These are phyloP conservation scores for human DNA, from an alignment of 2,113 vertebrate species.

Conservation along the genomic window DNA sequence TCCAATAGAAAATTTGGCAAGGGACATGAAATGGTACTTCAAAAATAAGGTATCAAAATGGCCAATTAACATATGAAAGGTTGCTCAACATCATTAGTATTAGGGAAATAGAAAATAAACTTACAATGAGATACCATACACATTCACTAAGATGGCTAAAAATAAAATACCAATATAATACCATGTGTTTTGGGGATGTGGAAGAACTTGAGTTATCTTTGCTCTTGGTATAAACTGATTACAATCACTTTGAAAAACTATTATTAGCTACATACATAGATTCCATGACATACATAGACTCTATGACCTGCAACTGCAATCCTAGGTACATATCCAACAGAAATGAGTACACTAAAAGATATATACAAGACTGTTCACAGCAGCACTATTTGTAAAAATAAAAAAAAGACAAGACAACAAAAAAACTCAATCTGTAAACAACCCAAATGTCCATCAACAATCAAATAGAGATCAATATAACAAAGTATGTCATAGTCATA, in stretches of 20 bases:
- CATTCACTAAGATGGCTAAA: not conserved
- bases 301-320: not conserved
- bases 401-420: no score
- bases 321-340: not conserved
- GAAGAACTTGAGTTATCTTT: not conserved
- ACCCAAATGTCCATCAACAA: not conserved
- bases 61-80: not conserved
- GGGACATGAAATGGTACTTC: not conserved
- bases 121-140: no score
- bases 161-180: not conserved
- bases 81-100: not conserved
- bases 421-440: no score
- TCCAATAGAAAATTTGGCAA: not conserved
- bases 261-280: no score
- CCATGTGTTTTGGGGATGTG: not conserved
- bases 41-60: not conserved
- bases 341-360: not conserved
- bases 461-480: not conserved
- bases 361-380: not conserved
- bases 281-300: not conserved
- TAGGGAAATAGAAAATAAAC: no score
- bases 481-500: not conserved
- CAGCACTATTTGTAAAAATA: no score
- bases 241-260: not conserved
- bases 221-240: not conserved